phyloP scores from a whole-genome alignment of 2,888 invertebrate genomes.

The Allacma fusca region DNA sequence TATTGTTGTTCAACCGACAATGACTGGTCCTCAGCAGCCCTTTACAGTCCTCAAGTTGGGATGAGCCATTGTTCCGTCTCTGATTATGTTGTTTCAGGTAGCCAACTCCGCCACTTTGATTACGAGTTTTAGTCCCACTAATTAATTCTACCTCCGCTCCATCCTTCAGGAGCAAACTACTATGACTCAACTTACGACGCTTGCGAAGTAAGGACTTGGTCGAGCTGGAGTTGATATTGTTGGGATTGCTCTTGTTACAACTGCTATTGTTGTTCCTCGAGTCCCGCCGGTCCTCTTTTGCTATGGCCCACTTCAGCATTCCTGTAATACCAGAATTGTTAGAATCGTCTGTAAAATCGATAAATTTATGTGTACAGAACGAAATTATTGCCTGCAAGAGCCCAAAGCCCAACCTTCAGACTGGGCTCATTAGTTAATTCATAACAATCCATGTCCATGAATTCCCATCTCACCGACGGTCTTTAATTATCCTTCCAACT shows the following conservation, averaged over 20 bases:
- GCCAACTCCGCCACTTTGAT: slow-evolving; percentile 4
- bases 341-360: slow-evolving; percentile 42
- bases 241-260: slow-evolving; percentile 23
- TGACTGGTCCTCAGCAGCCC: neutral
- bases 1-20: slow-evolving; percentile 24
- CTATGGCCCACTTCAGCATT: slow-evolving; percentile 61
- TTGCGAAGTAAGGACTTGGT: slow-evolving; percentile 35
- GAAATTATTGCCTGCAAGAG: neutral
- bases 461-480: neutral
- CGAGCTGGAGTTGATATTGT: slow-evolving; percentile 1
- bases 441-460: slow-evolving; percentile 1
- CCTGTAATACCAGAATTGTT: too few species aligned
- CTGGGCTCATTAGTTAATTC: too few species aligned
- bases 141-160: slow-evolving; percentile 41
- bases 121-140: slow-evolving; percentile 27
- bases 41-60: neutral
- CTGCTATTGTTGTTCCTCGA: slow-evolving; percentile 33
- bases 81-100: slow-evolving; percentile 32
- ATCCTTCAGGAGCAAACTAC: slow-evolving; percentile 15
- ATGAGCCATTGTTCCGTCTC: slow-evolving; percentile 21
- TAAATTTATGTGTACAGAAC: neutral
- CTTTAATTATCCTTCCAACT: slow-evolving; percentile 3
- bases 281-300: slow-evolving; percentile 58
- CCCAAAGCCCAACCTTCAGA: too few species aligned
- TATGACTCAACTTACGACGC: slow-evolving; percentile 44